Conservation (phyloP, 92 coral and sea anemone species). For the Zoanthus gigantus region DNA sequence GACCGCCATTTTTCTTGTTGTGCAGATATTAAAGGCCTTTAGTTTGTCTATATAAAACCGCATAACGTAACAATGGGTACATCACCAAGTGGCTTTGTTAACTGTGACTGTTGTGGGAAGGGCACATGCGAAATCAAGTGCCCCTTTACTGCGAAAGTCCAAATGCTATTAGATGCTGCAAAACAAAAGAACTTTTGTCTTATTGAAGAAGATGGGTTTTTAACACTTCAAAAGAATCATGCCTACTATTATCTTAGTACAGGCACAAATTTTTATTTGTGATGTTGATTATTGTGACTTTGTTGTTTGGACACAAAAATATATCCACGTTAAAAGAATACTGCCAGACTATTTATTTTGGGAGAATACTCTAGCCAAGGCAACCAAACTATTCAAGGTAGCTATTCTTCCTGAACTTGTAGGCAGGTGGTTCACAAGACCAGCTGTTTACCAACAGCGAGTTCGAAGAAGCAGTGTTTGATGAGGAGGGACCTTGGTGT, state of each 20-base stretch:
- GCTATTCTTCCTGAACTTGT: conserved; percentile 57
- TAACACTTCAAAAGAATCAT: conserved; percentile 53
- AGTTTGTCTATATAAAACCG: too few relatives aligned
- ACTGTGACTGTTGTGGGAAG: conserved; percentile 73
- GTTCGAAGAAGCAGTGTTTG: neutral
- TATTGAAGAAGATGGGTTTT: conserved; percentile 12
- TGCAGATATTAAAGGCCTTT: too few relatives aligned
- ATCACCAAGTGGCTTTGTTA: conserved; percentile 67
- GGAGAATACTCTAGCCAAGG: conserved; percentile 48
- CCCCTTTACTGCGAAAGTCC: conserved; percentile 36
- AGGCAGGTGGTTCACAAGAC: conserved; percentile 51
- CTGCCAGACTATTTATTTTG: conserved; percentile 55
- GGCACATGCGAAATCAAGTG: conserved; percentile 61
- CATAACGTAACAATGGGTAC: conserved; percentile 48
- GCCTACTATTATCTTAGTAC: conserved; percentile 70
- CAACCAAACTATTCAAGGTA: conserved; percentile 27
- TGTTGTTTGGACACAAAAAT: conserved; percentile 60
- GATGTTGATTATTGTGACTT: conserved; percentile 42
- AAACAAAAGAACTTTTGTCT: conserved; percentile 57
- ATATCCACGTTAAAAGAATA: conserved; percentile 56
- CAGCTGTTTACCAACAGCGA: conserved; percentile 11
- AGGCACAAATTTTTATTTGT: conserved; percentile 51
- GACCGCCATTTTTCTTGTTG: too few relatives aligned
- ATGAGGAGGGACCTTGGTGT: conserved; percentile 31
- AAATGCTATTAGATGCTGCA: conserved; percentile 24